Conservation (phyloP, 2,888 invertebrate genomes). For the Mamestra brassicae region DNA sequence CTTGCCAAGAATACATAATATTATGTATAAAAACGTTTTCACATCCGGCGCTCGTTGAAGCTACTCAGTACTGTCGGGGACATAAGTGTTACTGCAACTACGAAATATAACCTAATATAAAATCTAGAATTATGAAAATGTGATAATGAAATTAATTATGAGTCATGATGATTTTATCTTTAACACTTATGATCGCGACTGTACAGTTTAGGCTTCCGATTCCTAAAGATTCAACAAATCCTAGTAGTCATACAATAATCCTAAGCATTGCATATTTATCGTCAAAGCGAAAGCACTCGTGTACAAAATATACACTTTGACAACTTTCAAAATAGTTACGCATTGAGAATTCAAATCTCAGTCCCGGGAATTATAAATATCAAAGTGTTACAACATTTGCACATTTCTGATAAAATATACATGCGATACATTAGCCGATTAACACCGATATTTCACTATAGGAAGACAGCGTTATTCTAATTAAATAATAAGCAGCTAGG, state of each 20-base stretch:
- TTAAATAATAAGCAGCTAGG: conserved; percentile 71
- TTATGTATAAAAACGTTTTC: conserved; percentile 80
- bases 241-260: conserved; percentile 60
- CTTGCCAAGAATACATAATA: conserved; percentile 81
- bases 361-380: conserved; percentile 40
- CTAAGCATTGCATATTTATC: conserved; percentile 61
- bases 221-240: conserved; percentile 57
- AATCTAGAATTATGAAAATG: conserved; percentile 37
- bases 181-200: conserved; percentile 56
- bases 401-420: conserved; percentile 64
- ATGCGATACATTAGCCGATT: conserved; percentile 64
- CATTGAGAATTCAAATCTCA: conserved; percentile 45
- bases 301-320: conserved; percentile 54
- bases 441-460: conserved; percentile 76
- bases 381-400: conserved; percentile 52
- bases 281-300: conserved; percentile 51
- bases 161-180: conserved; percentile 40
- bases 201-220: conserved; percentile 39
- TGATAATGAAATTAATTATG: conserved; percentile 40
- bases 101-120: conserved; percentile 38
- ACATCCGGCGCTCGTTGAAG: conserved; percentile 69
- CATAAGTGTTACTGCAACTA: conserved; percentile 57
- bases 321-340: conserved; percentile 29
- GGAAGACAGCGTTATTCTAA: conserved; percentile 81
- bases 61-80: conserved; percentile 54